Conservation (phyloP, 2,888 invertebrate genomes). For the Coenonympha arcania region DNA sequence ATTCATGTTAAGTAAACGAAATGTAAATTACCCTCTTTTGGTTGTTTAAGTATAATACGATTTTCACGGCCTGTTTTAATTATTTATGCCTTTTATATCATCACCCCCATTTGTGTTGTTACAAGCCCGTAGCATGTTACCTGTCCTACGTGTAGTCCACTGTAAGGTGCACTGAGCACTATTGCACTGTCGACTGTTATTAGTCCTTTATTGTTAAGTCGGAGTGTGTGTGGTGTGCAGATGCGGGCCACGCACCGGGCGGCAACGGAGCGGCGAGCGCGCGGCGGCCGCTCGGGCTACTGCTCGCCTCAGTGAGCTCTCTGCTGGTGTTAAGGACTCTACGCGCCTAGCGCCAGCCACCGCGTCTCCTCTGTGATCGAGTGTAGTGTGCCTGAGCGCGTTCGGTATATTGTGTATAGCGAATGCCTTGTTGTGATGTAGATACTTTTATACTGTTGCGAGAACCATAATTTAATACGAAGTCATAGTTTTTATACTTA, state of each 20-base stretch:
- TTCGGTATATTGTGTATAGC: constrained; percentile 65
- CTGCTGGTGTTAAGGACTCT: constrained; percentile 31
- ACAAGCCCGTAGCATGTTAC: constrained; percentile 17
- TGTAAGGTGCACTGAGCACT: constrained; percentile 14
- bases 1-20: too few species aligned
- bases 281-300: constrained; percentile 23
- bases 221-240: constrained; percentile 26
- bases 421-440: constrained; percentile 63
- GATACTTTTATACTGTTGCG: constrained; percentile 62
- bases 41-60: constrained; percentile 9
- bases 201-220: constrained; percentile 6
- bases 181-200: background rate
- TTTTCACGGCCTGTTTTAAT: constrained; percentile 12
- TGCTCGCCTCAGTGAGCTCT: constrained; percentile 20
- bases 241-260: constrained; percentile 36
- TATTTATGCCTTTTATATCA: constrained; percentile 18
- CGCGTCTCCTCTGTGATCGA: constrained; percentile 66
- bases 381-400: constrained; percentile 55
- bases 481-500: constrained; percentile 75
- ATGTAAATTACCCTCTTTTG: too few species aligned
- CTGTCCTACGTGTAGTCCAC: too few species aligned
- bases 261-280: constrained; percentile 33
- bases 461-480: constrained; percentile 70
- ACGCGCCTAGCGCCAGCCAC: constrained; percentile 35
- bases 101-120: constrained; percentile 23